phyloP scores from a whole-genome alignment of 35 echinoderm and acorn worm genomes.

The Patiria miniata region DNA sequence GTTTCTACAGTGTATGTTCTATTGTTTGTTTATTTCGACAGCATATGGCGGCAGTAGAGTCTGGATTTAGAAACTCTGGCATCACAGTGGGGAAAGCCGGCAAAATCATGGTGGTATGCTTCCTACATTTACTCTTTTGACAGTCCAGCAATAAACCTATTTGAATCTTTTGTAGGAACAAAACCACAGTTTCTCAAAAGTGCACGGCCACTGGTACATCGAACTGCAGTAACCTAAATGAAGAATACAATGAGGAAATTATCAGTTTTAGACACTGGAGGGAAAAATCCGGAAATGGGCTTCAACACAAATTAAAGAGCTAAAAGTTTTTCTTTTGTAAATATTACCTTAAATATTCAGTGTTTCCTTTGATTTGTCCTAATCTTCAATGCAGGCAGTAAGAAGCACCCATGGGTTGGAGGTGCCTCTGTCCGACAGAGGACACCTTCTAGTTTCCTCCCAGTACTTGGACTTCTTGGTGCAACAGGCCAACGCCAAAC shows the following conservation, averaged over 20 bases:
- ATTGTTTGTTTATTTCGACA: constrained; percentile 28
- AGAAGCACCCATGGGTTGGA: constrained; percentile 93
- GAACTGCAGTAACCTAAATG: too few relatives aligned
- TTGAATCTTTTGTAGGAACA: background rate
- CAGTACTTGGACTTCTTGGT: constrained; percentile 71
- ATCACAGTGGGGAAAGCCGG: constrained; percentile 90
- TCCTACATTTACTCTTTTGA: too few relatives aligned
- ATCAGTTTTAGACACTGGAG: too few relatives aligned
- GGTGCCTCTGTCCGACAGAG: constrained; percentile 68
- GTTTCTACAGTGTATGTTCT: too few relatives aligned
- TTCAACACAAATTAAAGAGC: too few relatives aligned
- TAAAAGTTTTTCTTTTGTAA: too few relatives aligned
- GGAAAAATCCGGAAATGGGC: too few relatives aligned
- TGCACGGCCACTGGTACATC: too few relatives aligned
- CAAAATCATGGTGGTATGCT: constrained; percentile 85
- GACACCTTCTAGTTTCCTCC: constrained; percentile 46
- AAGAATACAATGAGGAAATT: too few relatives aligned
- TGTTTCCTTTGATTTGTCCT: too few relatives aligned
- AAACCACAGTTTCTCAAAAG: background rate
- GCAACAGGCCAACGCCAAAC: constrained; percentile 76
- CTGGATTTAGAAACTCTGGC: constrained; percentile 96
- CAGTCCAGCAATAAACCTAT: background rate
- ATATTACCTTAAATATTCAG: too few relatives aligned
- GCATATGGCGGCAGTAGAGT: constrained; percentile 86
- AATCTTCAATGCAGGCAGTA: constrained; percentile 71